Conservation (phyloP, 2,888 invertebrate genomes). For the Drosophila neonasuta region DNA sequence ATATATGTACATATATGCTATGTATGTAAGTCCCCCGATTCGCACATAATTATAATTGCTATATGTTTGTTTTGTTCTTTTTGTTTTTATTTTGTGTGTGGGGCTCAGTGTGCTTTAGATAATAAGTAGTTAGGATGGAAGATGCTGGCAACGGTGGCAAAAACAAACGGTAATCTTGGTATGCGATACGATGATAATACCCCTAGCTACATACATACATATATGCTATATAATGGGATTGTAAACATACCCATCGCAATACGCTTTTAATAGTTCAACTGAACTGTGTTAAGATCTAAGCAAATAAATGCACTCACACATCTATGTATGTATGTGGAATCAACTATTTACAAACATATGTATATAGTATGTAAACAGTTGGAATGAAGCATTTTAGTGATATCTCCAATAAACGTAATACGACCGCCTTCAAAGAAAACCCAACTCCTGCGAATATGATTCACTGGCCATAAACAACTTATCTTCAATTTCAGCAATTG, state of each 20-base stretch:
- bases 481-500: neutral
- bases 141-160: conserved; percentile 9
- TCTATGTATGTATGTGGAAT: neutral
- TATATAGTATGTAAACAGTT: neutral
- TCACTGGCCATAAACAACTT: neutral
- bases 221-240: conserved; percentile 10
- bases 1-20: neutral
- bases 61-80: conserved; percentile 2
- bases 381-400: neutral
- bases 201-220: neutral
- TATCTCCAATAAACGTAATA: conserved; percentile 1
- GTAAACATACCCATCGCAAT: conserved; percentile 9
- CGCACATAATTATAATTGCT: conserved; percentile 11
- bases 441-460: neutral
- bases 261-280: conserved; percentile 31
- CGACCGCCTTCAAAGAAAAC: neutral
- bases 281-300: conserved; percentile 28
- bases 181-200: conserved; percentile 11
- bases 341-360: conserved; percentile 4
- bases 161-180: conserved; percentile 31
- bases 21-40: conserved; percentile 11
- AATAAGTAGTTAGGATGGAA: neutral
- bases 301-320: conserved; percentile 23
- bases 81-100: neutral
- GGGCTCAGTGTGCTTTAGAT: conserved; percentile 16